Base-by-base conservation (phyloP, 2,113 vertebrate species). In the Anthoscopus minutus region DNA sequence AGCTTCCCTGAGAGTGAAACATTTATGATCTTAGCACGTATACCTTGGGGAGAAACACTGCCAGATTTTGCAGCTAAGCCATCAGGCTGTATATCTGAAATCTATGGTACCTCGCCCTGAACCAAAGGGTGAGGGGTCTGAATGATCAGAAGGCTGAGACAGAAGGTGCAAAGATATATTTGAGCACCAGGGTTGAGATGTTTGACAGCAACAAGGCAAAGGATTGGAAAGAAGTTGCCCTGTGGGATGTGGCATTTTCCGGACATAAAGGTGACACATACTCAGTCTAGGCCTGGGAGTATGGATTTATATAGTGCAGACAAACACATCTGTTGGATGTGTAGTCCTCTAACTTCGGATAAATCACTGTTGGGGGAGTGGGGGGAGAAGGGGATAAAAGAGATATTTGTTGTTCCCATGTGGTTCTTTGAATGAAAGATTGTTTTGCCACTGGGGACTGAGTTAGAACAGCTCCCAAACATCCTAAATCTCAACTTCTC, bases 261-360 rank as follows among this genome's bases (percentile, higher is more conserved):
- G 5, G 93, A 74, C 79, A 92, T 60, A 95, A 96, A 96, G 95
- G 92, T 95, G 96, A 94, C 87, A 93, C 81, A 23, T 40, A 65
- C 38, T 93, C 88, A 81, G 47, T 27, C 74, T 56, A 71, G 76
- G 20, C 40, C 88, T 78, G 67, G 85, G 67, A 90, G 35, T 54
- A 40, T 90, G 92, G 95, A 94, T 96, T 96, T 96, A 96, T 96
- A 96, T 93, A 94, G 72, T 88, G 85, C 92, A 94, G 88, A 80
- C 76, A 97, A 97, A 97, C 93, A 97, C 96, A 96, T 89, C 89
- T 96, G 96, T 58, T 95, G n/a, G 60, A 64, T 40, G 15, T 64
- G 51, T 50, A 88, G 93, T 74, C 76, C 74, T 94, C 71, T 88
- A 48, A 22, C 18, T 61, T 72, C 80, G 76, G 73, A 88, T 91